Base-by-base conservation (phyloP, 2,797 vertebrate species). In the Leptodactylus fallax region DNA sequence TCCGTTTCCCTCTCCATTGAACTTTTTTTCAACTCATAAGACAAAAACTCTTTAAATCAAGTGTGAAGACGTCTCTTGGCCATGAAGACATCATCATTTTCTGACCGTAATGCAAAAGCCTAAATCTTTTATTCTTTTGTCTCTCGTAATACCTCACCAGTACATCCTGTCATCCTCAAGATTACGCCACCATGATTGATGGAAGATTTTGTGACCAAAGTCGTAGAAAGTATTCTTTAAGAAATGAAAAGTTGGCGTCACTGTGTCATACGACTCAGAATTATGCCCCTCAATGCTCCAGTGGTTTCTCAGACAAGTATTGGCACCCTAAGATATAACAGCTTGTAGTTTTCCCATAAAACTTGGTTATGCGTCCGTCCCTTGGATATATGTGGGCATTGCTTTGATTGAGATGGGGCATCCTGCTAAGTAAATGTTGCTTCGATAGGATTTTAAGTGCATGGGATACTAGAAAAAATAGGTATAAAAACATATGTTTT, bases 351-450 rank as follows among this genome's bases (percentile, higher is more conserved):
- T 8, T 58, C 47, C 10, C 83, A 81, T 67, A 81, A 81, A 76
- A 14, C 51, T 81, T 85, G 67, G n/a, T 16, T 55, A 58, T 7
- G 36, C 36, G 21, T 63, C n/a, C 69, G n/a, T 27, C 76, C 47
- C 25, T 11, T 7, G 71, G 74, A 88, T 81, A 60, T 11, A 85
- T 80, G 45, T 76, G 45, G 12, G 16, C 53, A 78, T 79, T 65
- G 67, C 11, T 84, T 85, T 88, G 82, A 88, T 81, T 81, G 85
- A 79, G 83, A 81, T n/a, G 49, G 16, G 21, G 83, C 83, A 53
- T 60, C 61, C 83, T 53, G 78, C 82, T 85, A 80, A 85, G 77
- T 58, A 80, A 80, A 88, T 45, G 82, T 85, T 13, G 67, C 23
- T 81, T 88, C 79, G 53, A 88, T 88, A 63, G n/a, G 76, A 61